Evolutionary conservation across 1,140 invertebrate species (phyloP).

Genomic region (Subanguina moxae): DNA sequence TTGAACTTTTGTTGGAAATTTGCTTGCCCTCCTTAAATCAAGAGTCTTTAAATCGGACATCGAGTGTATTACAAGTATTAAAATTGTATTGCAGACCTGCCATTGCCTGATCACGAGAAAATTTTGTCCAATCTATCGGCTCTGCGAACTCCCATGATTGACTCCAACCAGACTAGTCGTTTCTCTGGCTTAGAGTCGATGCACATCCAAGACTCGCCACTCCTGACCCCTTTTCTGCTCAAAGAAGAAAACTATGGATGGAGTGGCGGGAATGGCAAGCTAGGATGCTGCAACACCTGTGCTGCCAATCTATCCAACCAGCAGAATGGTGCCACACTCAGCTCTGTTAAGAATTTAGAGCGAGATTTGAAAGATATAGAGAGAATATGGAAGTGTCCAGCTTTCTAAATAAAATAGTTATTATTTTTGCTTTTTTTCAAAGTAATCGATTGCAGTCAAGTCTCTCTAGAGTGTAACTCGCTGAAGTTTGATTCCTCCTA

Average conservation of each 20-base stretch:
- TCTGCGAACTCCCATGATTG: background rate
- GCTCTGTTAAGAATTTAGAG: background rate
- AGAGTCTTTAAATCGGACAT: too few species aligned
- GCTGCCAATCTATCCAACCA: background rate
- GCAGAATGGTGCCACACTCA: background rate
- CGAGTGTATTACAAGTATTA: too few species aligned
- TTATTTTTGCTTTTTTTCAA: too few species aligned
- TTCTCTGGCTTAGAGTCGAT: background rate
- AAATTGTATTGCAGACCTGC: too few species aligned
- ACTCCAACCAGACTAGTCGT: background rate
- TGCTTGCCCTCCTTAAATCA: too few species aligned
- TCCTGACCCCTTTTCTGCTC: background rate
- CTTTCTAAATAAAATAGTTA: background rate
- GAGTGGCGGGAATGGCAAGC: background rate
- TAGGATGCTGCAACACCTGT: background rate
- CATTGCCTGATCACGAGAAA: background rate
- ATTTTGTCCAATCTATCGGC: background rate
- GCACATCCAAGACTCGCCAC: background rate
- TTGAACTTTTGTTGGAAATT: too few species aligned
- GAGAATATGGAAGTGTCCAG: background rate
- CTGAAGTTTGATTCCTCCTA: too few species aligned
- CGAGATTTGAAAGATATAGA: background rate
- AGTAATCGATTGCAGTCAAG: too few species aligned
- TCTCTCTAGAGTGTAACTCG: too few species aligned
- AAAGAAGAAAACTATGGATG: conserved; percentile 1